Conservation (phyloP, 2,113 vertebrate species). For the Engystomops pustulosus region DNA sequence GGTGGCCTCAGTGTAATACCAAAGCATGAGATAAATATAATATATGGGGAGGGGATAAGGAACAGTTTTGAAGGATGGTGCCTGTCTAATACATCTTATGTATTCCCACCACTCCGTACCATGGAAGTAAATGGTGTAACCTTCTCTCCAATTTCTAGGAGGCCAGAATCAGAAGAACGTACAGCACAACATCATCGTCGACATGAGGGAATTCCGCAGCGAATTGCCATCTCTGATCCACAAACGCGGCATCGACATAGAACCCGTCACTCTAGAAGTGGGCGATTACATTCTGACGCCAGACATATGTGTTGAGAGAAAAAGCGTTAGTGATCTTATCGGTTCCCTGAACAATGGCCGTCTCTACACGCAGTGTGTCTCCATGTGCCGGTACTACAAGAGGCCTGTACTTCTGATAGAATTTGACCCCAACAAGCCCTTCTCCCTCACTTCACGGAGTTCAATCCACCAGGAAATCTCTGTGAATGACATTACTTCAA, state of each 20-base stretch:
- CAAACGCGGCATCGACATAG: conserved; percentile 91
- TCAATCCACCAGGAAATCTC: conserved; percentile 89
- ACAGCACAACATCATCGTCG: conserved; percentile 85
- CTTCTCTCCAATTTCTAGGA: conserved; percentile 71
- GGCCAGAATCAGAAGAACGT: conserved; percentile 82
- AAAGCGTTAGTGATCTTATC: conserved; percentile 93
- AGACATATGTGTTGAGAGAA: conserved; percentile 91
- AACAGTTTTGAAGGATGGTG: too few relatives aligned
- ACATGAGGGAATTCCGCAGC: conserved; percentile 96
- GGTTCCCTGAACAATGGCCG: conserved; percentile 91
- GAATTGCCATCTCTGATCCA: conserved; percentile 93
- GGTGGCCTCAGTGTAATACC: too few relatives aligned
- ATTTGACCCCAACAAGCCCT: conserved; percentile 89
- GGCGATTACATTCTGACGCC: conserved; percentile 95
- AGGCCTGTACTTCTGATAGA: conserved; percentile 91
- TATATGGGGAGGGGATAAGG: too few relatives aligned
- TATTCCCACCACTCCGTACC: too few relatives aligned
- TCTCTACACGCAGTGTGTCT: conserved; percentile 87
- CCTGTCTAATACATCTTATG: too few relatives aligned
- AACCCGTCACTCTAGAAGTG: conserved; percentile 92
- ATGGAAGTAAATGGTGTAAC: not conserved
- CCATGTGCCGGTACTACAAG: conserved; percentile 93
- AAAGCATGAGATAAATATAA: too few relatives aligned
- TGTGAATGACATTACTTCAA: conserved; percentile 85
- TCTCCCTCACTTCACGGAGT: conserved; percentile 82